phyloP scores from a whole-genome alignment of 2,888 invertebrate species.

The Selenia dentaria region DNA sequence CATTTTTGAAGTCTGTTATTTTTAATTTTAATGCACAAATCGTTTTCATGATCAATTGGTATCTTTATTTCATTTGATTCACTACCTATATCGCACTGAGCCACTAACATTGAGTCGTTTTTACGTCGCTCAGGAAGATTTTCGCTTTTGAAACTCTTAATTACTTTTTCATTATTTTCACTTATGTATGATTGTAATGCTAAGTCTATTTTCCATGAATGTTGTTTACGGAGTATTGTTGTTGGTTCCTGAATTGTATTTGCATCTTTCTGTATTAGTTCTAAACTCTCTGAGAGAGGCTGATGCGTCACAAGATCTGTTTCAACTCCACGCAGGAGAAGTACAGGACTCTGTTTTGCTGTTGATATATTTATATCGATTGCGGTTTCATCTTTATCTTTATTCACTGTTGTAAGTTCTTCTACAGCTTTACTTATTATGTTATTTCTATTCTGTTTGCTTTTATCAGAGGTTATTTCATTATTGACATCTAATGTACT shows the following conservation, averaged over 20 bases:
- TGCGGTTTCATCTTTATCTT: neutral
- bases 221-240: slow-evolving; percentile 1
- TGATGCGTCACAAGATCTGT: too few species aligned
- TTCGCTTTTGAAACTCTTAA: slow-evolving; percentile 49
- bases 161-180: slow-evolving; percentile 46
- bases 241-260: neutral
- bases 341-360: neutral
- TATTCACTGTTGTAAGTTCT: too few species aligned
- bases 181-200: slow-evolving; percentile 54
- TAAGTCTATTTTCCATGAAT: slow-evolving; percentile 43
- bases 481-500: neutral
- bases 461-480: too few species aligned
- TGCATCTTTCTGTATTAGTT: too few species aligned
- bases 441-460: too few species aligned
- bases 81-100: slow-evolving; percentile 45
- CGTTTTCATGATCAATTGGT: slow-evolving; percentile 50
- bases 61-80: slow-evolving; percentile 48
- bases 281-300: too few species aligned
- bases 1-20: slow-evolving; percentile 15
- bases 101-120: slow-evolving; percentile 43
- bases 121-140: slow-evolving; percentile 29
- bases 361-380: neutral
- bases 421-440: too few species aligned
- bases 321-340: neutral
- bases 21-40: slow-evolving; percentile 49